Conservation (phyloP, 2,113 vertebrate species). For the Rhombomys opimus region DNA sequence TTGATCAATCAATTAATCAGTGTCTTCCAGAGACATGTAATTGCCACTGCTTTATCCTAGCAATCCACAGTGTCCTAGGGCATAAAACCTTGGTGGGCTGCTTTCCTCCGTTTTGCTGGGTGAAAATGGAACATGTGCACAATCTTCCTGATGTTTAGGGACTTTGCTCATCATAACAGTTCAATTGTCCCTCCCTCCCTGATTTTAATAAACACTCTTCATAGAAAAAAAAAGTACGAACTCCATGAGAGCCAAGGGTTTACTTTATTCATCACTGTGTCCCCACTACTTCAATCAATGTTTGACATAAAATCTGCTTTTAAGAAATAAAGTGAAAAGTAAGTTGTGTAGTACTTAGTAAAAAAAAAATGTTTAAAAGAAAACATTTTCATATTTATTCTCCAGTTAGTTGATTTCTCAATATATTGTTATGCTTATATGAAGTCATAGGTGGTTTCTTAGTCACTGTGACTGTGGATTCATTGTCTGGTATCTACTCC, state of each 20-base stretch:
- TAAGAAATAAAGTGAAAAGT: conserved; percentile 5
- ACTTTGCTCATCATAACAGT: no score
- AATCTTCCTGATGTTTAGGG: not conserved
- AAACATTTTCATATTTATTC: conserved; percentile 9
- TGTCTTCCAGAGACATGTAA: no score
- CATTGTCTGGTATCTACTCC: not conserved
- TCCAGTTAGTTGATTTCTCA: not conserved
- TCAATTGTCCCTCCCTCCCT: no score
- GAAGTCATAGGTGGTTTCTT: conserved; percentile 10
- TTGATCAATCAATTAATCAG: no score
- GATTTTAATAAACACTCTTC: not conserved
- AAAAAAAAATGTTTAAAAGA: not conserved
- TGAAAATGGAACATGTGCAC: no score
- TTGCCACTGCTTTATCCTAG: no score
- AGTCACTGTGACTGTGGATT: conserved; percentile 3
- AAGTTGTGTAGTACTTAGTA: not conserved
- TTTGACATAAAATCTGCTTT: not conserved
- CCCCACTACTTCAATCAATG: not conserved
- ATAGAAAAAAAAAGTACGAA: not conserved
- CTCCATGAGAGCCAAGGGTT: not conserved
- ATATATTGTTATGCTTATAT: not conserved
- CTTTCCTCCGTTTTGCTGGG: no score
- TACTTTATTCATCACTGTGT: not conserved
- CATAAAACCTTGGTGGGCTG: no score
- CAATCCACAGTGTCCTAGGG: no score